Conservation (phyloP, 2,888 invertebrate species). For the Cryptops parisi region DNA sequence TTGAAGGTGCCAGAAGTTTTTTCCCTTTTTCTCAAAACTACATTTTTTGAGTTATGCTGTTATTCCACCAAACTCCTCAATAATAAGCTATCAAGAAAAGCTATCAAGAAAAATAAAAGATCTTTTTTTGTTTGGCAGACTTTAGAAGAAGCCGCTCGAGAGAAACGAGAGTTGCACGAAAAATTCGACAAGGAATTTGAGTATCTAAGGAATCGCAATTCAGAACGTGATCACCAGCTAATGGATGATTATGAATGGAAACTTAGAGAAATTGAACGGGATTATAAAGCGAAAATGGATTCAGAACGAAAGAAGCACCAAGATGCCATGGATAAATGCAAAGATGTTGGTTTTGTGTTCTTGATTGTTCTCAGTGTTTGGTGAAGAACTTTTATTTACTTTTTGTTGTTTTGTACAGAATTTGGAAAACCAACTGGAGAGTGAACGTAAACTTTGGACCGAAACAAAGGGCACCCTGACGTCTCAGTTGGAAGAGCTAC, state of each 20-base stretch:
- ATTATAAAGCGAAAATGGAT: conserved; percentile 46
- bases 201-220: conserved; percentile 48
- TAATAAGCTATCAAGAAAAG: too few relatives aligned
- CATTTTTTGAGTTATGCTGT: too few relatives aligned
- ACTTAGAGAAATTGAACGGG: conserved; percentile 55
- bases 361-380: too few relatives aligned
- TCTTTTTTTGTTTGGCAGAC: background rate
- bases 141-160: conserved; percentile 4
- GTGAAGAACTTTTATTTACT: too few relatives aligned
- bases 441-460: background rate
- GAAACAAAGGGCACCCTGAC: background rate
- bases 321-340: conserved; percentile 31
- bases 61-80: too few relatives aligned
- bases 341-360: background rate
- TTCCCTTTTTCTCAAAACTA: too few relatives aligned
- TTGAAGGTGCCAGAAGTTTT: too few relatives aligned
- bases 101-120: background rate
- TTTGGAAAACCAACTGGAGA: background rate
- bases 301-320: conserved; percentile 32
- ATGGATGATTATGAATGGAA: conserved; percentile 74
- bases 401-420: background rate
- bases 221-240: conserved; percentile 51
- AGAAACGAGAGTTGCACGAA: conserved; percentile 4
- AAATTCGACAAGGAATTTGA: conserved; percentile 38
- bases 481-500: background rate